phyloP scores from a whole-genome alignment of 2,113 vertebrate genomes.

The Ardeotis arabs region DNA sequence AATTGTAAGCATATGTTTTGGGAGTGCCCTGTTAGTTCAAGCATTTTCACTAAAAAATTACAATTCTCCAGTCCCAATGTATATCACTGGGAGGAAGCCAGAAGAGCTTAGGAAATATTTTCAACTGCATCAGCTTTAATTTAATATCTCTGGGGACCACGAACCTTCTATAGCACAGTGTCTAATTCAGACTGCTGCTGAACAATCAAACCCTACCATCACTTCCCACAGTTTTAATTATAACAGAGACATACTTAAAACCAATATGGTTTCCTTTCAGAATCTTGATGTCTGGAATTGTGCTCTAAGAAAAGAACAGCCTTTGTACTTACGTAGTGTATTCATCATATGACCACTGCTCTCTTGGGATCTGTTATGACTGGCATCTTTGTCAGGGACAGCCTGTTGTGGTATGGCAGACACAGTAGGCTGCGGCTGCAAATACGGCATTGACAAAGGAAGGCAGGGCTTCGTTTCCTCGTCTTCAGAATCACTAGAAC shows the following conservation, averaged over 20 bases:
- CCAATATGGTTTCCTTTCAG: slow-evolving; percentile 61
- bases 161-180: neutral
- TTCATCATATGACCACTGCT: slow-evolving; percentile 84
- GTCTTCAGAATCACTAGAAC: slow-evolving; percentile 89
- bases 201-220: slow-evolving; percentile 49
- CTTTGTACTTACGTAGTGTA: slow-evolving; percentile 90
- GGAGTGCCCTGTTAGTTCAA: neutral
- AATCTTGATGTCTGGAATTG: slow-evolving; percentile 42
- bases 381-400: slow-evolving; percentile 67
- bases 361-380: slow-evolving; percentile 77
- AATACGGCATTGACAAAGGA: slow-evolving; percentile 53
- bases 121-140: slow-evolving; percentile 52
- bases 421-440: slow-evolving; percentile 74
- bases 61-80: slow-evolving; percentile 1
- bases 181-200: slow-evolving; percentile 40
- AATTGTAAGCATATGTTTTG: slow-evolving; percentile 18
- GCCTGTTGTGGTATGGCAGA: slow-evolving; percentile 75
- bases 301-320: slow-evolving; percentile 41
- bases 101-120: slow-evolving; percentile 1
- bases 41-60: slow-evolving; percentile 48
- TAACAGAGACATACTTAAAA: slow-evolving; percentile 55
- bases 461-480: slow-evolving; percentile 70
- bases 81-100: slow-evolving; percentile 25
- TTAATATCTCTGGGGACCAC: slow-evolving; percentile 27
- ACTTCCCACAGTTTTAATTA: slow-evolving; percentile 62